These are phyloP conservation scores for Pasiphila rectangulata DNA, from an alignment of 2,888 invertebrate species.

Conservation along the genomic window DNA sequence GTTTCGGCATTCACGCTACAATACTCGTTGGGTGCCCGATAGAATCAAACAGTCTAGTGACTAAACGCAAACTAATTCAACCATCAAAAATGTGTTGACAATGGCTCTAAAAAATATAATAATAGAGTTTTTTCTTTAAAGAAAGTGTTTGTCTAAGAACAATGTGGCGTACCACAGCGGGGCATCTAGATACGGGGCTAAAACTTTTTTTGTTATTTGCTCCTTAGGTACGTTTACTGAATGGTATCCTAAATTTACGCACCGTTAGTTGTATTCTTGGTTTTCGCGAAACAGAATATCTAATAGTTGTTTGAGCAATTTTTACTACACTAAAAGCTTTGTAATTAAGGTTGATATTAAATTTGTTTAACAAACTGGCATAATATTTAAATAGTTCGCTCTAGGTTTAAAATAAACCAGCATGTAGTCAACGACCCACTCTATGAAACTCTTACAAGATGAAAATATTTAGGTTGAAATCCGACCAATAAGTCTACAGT, in stretches of 20 bases:
- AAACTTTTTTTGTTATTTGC: constrained; percentile 65
- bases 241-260: constrained; percentile 79
- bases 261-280: constrained; percentile 72
- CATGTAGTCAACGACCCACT: too few species aligned
- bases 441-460: too few species aligned
- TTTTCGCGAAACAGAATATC: constrained; percentile 41
- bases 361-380: too few species aligned
- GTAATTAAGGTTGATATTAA: too few species aligned
- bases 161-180: constrained; percentile 74
- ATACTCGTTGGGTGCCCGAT: constrained; percentile 49
- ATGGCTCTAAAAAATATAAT: constrained; percentile 65
- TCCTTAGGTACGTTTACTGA: constrained; percentile 62
- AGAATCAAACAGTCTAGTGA: constrained; percentile 35
- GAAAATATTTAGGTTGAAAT: too few species aligned
- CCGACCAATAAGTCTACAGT: too few species aligned
- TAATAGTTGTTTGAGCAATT: neutral
- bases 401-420: too few species aligned
- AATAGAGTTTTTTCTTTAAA: constrained; percentile 59
- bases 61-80: constrained; percentile 64
- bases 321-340: neutral
- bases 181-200: constrained; percentile 70
- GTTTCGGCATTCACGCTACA: constrained; percentile 32
- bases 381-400: too few species aligned
- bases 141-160: constrained; percentile 80
- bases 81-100: constrained; percentile 63